Conservation (phyloP, 1,140 invertebrate genomes). For the Pseudoatta argentina region DNA sequence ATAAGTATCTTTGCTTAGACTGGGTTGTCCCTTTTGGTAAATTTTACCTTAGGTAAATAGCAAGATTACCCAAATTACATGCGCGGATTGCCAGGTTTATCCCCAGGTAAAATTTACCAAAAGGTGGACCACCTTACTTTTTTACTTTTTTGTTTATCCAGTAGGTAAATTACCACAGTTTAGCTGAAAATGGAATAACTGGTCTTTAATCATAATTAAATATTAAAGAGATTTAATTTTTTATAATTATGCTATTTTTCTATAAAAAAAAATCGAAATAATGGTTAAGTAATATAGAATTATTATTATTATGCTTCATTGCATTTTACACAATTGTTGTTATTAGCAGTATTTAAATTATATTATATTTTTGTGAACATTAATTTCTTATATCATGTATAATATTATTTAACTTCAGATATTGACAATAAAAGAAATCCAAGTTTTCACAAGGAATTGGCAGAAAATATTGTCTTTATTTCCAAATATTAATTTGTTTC, state of each 20-base stretch:
- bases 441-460: background rate
- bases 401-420: background rate
- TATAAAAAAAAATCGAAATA: background rate
- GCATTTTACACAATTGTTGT: background rate
- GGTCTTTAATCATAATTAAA: background rate
- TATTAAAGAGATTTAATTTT: background rate
- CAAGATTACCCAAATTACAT: too few species aligned
- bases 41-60: too few species aligned
- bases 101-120: too few species aligned
- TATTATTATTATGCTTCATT: background rate
- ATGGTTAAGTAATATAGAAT: background rate
- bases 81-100: too few species aligned
- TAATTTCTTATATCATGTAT: conserved; percentile 2
- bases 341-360: conserved; percentile 14
- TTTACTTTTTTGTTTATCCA: too few species aligned
- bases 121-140: too few species aligned
- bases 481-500: background rate
- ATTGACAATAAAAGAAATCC: background rate
- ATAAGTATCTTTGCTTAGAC: background rate
- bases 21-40: too few species aligned
- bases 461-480: background rate
- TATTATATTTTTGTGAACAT: background rate
- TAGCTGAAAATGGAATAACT: too few species aligned
- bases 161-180: too few species aligned
- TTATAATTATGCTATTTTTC: background rate